Evolutionary conservation across 2,113 vertebrate genomes (phyloP), one percentile per base, ranked within the genome.

Genomic region (Cyprinus carpio): DNA sequence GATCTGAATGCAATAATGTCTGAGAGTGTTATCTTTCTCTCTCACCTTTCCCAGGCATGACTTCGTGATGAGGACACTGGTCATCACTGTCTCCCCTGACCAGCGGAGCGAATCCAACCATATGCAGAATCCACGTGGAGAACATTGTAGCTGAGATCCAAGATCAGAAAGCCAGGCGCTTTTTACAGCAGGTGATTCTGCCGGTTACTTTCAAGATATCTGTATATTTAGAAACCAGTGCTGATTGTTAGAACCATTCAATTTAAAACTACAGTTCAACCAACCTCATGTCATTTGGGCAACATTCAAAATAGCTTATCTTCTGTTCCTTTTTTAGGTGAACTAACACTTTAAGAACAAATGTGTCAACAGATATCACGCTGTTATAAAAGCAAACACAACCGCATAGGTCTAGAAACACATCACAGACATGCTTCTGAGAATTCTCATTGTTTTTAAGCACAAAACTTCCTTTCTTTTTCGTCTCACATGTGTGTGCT

Each of bases 91-190:
- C 20, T 15, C 13, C 31, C n/a, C 76, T 51, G 29, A 83, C 29
- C 46, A 83, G 81, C 49, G 40, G 20, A 58, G 31, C 13, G 23
- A 72, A 11, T 16, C n/a, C 34, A 25, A 2, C 27, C 81, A 83
- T 18, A 40, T 27, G 49, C 49, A 83, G 29, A 31, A 51, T 71
- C 67, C 81, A 37, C 18, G 11, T 34, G 20, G 25, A 51, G 43
- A 82, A 34, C 81, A 83, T 83, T 40, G 23, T 40, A 23, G 49
- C 46, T 15, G 67, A 37, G 49, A 56, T 82, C 46, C 43, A 25
- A 37, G 80, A 34, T 56, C 46, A 23, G 25, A 51, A 54, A n/a
- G 16, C 37, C 18, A 4, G 27, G 18, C 5, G 0, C 11, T 58
- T 77, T 56, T 31, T 23, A 49, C 6, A 51, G 20, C 49, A 31